Percentiles rank a stretch among this genome's conserved stretches.
Evolutionary conservation across 2,113 vertebrate genomes (phyloP).

Genomic region (Dasyprocta punctata): DNA sequence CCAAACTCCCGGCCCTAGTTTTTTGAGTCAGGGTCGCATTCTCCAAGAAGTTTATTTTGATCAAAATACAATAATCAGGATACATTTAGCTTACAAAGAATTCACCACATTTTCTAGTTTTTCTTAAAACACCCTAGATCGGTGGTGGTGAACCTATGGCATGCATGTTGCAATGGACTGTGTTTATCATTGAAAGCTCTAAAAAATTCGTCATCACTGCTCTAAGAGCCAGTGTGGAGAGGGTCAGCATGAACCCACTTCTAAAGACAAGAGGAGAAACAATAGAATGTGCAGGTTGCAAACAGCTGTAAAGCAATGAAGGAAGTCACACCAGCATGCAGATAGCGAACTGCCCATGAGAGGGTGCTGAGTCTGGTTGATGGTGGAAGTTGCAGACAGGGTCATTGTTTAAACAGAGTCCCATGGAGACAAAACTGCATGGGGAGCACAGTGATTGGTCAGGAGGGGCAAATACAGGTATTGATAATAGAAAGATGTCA

Average conservation of each 20-base stretch:
- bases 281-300: fast-evolving
- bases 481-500: not conserved
- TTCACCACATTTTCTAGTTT: not conserved
- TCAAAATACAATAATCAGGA: not conserved
- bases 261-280: not conserved
- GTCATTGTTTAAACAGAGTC: not conserved
- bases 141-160: not conserved
- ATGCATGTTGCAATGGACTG: not conserved
- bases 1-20: no score
- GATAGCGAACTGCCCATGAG: not conserved
- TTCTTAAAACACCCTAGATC: not conserved
- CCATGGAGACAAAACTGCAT: not conserved
- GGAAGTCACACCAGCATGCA: not conserved
- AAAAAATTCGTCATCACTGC: not conserved
- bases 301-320: not conserved
- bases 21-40: no score
- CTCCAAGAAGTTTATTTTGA: not conserved
- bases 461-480: not conserved
- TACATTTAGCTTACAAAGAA: not conserved
- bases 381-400: fast-evolving
- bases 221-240: not conserved
- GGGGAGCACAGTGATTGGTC: no score
- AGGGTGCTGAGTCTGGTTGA: no score
- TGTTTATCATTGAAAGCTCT: not conserved
- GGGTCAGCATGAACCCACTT: not conserved